Base-by-base conservation (phyloP, 2,888 invertebrate species). In the Tetranychus piercei region DNA sequence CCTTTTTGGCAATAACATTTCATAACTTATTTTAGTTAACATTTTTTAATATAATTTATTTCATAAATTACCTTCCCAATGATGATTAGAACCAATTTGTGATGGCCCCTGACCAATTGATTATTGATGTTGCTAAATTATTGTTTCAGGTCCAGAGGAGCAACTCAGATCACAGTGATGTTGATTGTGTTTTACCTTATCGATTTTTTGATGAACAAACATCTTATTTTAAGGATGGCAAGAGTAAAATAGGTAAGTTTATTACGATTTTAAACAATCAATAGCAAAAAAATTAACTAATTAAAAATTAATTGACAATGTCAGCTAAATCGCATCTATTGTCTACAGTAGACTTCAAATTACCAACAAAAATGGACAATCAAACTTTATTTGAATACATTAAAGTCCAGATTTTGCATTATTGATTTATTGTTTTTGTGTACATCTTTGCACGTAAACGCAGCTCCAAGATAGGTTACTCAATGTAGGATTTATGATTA, bases 181-280 rank as follows among this genome's bases (percentile, higher is more conserved):
- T 75, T 20, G 78, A 78, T 11, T 73, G 78, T 20, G 45, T 76
- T 11, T 77, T 78, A 75, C 74, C 78, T 1, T 67, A 75, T 1
- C 72, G 75, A 5, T 76, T 76, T 8, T 74, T 76, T 43, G 77
- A 78, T 67, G 78, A 79, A 66, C 78, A 77, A 72, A 79, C 79
- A 65, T 81, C 81, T 11, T 81, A 80, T 78, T 83, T 83, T 78
- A 77, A 81, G 55, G 83, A 83, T 78, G 81, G 82, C 0, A 79
- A 79, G n/a, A 78, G 82, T 70, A 81, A 82, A 77, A 82, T 83
- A 15, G 79, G 79, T 78, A 70, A 76, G 72, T 74, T 6, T 23
- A 73, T 73, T 73, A 73, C 6, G 11, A 67, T 9, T 64, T 20
- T 71, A 67, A 15, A 65, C 18, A 34, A 64, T 66, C 4, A 43